Percentiles rank a stretch among this genome's conserved stretches.
These are phyloP conservation scores for Gnathochromis pfefferi DNA, from an alignment of 2,113 vertebrate species.

Conservation along the genomic window DNA sequence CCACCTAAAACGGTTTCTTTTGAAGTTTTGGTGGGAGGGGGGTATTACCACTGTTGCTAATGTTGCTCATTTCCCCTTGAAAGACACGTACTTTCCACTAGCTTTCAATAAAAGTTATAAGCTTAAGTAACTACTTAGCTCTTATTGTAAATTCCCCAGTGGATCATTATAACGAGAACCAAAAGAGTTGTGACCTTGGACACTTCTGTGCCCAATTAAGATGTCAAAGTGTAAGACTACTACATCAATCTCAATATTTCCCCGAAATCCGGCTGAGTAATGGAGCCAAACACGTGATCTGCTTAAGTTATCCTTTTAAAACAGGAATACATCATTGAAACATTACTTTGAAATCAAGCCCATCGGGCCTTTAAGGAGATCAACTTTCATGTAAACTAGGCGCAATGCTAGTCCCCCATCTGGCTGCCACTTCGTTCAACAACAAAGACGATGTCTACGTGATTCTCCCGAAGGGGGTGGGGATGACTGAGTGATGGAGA, in stretches of 20 bases:
- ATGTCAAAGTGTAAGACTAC: conserved; percentile 8
- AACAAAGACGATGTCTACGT: conserved; percentile 68
- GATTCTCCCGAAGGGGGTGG: conserved; percentile 52
- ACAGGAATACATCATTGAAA: neutral
- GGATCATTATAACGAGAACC: neutral
- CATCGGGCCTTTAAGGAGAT: neutral
- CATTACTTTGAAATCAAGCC: neutral
- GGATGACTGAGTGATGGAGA: conserved; percentile 55
- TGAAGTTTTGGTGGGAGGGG: neutral
- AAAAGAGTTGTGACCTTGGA: conserved; percentile 15
- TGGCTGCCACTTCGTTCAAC: conserved; percentile 49
- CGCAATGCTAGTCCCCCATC: conserved; percentile 35
- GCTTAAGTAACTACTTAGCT: neutral
- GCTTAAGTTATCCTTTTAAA: neutral
- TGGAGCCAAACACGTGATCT: neutral
- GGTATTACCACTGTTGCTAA: neutral
- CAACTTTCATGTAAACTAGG: conserved; percentile 56
- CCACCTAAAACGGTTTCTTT: neutral
- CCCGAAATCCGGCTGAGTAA: neutral
- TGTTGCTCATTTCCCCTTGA: neutral
- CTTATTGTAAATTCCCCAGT: neutral
- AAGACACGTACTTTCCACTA: neutral
- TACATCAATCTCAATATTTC: conserved; percentile 37
- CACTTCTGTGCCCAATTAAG: conserved; percentile 7
- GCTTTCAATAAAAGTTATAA: neutral